These are phyloP conservation scores for Formica selysi DNA, from an alignment of 1,140 invertebrate genomes.

Conservation along the genomic window DNA sequence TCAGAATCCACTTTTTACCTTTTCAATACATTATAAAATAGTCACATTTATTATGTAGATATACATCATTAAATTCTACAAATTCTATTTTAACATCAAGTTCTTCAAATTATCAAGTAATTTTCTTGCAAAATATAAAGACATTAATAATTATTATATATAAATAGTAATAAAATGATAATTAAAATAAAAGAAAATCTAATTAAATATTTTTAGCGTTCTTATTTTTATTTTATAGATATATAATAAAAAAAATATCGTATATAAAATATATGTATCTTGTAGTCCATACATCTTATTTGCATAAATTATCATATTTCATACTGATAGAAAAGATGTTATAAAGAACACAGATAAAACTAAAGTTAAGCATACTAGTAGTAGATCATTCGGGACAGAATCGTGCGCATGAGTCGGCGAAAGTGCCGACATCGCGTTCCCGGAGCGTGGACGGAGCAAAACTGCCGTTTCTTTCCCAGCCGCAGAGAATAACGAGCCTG, in stretches of 20 bases:
- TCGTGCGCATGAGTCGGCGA: background rate
- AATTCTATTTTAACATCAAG: background rate
- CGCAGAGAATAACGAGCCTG: conserved; percentile 62
- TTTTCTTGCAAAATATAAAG: background rate
- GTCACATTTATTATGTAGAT: background rate
- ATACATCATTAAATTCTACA: no score
- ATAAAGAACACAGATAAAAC: background rate
- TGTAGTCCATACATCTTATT: no score
- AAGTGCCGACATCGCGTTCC: conserved; percentile 34
- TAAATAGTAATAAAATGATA: background rate
- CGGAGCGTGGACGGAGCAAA: conserved; percentile 42
- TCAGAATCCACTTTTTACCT: background rate
- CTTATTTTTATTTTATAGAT: no score
- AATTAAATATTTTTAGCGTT: background rate
- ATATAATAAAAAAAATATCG: no score
- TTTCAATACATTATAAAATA: background rate
- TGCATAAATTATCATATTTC: background rate
- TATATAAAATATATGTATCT: no score
- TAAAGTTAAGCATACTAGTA: background rate
- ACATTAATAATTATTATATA: background rate
- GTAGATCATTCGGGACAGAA: conserved; percentile 4
- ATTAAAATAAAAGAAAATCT: background rate
- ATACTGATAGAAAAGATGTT: background rate
- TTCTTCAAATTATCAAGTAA: background rate
- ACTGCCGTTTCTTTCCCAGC: conserved; percentile 43